Base-by-base conservation (phyloP, 1,140 invertebrate species). In the Apis mellifera region DNA sequence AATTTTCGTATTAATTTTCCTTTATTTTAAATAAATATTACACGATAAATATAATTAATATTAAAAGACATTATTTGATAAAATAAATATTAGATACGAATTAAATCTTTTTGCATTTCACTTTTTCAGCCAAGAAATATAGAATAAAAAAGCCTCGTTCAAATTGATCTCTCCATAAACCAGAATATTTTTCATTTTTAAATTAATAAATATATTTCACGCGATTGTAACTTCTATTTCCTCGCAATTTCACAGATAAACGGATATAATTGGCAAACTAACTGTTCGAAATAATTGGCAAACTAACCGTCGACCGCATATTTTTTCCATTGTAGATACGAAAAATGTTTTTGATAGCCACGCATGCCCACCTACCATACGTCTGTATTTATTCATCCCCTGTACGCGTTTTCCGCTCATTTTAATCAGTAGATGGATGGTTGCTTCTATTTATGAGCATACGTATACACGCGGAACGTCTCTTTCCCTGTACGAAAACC, bases 391-490 rank as follows among this genome's bases (percentile, higher is more conserved):
- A 75, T 76, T 82, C 73, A 68, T 76, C 79, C 54, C 79, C 73
- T 69, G 32, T 69, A 76, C 26, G 42, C 54, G 62, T 76, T 68
- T 42, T 82, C 48, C 64, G 55, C 42, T 82, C 64, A 64, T 82
- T 82, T 76, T 82, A 82, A 82, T 82, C 79, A 76, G 79, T 59
- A 59, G 64, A 82, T 76, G 79, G 79, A 76, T 82, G 73, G 79
- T 82, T 82, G 73, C 64, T 52, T 69, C 79, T 75, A 76, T 82
- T 82, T 82, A 76, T 76, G 79, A 69, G 48, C 54, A n/a, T 50
- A 60, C 64, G 23, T 32, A 52, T 42, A 68, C 64, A 76, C 23
- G 26, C 32, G 26, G 32, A 65, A 50, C 17, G 13, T 19, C n/a
- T 48, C 23, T 62, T 42, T 42, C 32, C 32, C 52, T n/a, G 32